Evolutionary conservation across 2,113 vertebrate species (phyloP), one percentile per base, ranked within the genome.

Genomic region (Polypterus bichir): DNA sequence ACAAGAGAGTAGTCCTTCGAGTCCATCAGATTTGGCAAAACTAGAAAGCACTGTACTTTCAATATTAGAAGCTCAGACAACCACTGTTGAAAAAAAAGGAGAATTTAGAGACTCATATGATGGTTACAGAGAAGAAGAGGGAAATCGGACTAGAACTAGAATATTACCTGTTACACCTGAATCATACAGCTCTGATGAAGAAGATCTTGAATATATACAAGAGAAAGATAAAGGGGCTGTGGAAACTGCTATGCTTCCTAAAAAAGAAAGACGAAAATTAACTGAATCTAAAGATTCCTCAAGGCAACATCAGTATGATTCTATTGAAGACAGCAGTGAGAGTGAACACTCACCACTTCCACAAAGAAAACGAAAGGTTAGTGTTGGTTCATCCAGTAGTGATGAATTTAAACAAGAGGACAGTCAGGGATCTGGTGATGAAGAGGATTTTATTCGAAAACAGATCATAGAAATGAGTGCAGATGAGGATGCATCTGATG

Each of bases 381-480:
- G 78, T 52, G 65, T 83, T 60, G 73, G 85, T 60, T 91, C 91
- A 49, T 94, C 94, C 5, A 93, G 91, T 73, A 97, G 91, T 66
- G 93, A 95, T 53, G 92, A 97, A 1, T 83, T 87, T 60, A 93
- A 93, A 79, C 75, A 69, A 57, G 82, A 83, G 44, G 91, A 93
- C n/a, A 97, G 92, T 60, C 90, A 88, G 8, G 84, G 87, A n/a
- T 93, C 89, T 3, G 81, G 83, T n/a, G 92, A 97, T 54, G 92
- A 96, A 48, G 93, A 97, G 76, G 94, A 94, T 51, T 93, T 93
- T 59, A 92, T 97, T 60, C 82, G 92, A 49, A 91, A 86, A 66
- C 92, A 97, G 65, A 93, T 95, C 60, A 85, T 93, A 77, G 89
- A 90, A 60, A 97, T 97, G 91, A 90, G 90, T 66, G 88, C 86